Conservation (phyloP, 1,140 invertebrate species). For the Conopomorpha cramerella region DNA sequence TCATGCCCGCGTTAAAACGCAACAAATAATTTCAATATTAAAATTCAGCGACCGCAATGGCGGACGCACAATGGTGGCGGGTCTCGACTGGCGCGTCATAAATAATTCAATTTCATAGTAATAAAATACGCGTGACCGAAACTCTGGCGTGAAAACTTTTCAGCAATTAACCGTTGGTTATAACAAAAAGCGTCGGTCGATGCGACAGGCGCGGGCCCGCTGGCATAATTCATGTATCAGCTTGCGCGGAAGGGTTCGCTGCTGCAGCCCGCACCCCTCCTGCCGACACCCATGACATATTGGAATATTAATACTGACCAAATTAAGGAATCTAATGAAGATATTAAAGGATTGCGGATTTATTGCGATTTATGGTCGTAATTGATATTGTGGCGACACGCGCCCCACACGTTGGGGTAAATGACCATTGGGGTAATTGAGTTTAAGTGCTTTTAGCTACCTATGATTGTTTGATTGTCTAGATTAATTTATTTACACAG, state of each 20-base stretch:
- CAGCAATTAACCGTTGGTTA: constrained; percentile 56
- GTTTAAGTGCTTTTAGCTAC: no score
- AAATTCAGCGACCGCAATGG: constrained; percentile 39
- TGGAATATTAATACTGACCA: constrained; percentile 43
- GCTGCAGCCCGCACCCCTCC: constrained; percentile 21
- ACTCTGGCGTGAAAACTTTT: constrained; percentile 56
- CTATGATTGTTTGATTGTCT: no score
- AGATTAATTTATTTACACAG: no score
- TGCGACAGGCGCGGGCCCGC: constrained; percentile 7
- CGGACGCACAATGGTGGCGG: constrained; percentile 39
- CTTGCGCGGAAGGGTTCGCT: constrained; percentile 51
- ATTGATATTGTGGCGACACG: no score
- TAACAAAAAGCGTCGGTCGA: constrained; percentile 53
- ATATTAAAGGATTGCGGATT: no score
- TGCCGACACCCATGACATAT: constrained; percentile 32
- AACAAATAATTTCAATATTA: constrained; percentile 54
- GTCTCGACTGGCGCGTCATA: constrained; percentile 37
- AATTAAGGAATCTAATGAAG: constrained; percentile 31
- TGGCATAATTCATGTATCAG: constrained; percentile 55
- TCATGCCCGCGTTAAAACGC: constrained; percentile 13
- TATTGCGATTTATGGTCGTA: not conserved
- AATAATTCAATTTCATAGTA: constrained; percentile 61
- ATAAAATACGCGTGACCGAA: constrained; percentile 58
- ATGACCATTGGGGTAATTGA: no score
- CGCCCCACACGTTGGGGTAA: no score